phyloP scores from a whole-genome alignment of 1,140 invertebrate genomes.

The Hypsibius dujardini region DNA sequence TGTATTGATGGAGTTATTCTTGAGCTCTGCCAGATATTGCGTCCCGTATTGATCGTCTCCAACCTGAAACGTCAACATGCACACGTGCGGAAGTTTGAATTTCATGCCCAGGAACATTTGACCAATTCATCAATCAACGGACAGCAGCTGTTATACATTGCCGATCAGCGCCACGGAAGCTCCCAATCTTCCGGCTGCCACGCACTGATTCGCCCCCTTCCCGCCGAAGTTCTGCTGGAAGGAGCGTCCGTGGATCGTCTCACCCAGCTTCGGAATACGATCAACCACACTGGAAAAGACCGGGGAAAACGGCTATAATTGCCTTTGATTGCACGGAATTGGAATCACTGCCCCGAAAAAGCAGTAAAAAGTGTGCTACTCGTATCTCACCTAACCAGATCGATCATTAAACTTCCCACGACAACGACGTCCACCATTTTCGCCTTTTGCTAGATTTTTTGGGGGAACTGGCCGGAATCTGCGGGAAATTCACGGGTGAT shows the following conservation, averaged over 20 bases:
- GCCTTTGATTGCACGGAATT: no score
- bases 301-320: constrained; percentile 21
- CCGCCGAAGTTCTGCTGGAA: constrained; percentile 75
- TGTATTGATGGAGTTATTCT: constrained; percentile 47
- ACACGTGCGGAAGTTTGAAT: no score
- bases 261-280: constrained; percentile 63
- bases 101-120: no score
- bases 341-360: no score
- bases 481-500: no score
- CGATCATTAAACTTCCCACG: constrained; percentile 62
- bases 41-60: constrained; percentile 66
- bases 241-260: constrained; percentile 64
- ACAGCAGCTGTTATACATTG: constrained; percentile 44
- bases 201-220: constrained; percentile 90
- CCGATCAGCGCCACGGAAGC: constrained; percentile 58
- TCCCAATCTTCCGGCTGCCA: constrained; percentile 65
- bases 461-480: no score
- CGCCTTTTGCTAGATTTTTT: no score
- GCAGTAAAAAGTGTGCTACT: constrained; percentile 12
- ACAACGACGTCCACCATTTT: constrained; percentile 40
- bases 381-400: constrained; percentile 53
- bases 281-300: constrained; percentile 52
- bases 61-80: no score
- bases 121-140: no score
- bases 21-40: constrained; percentile 53